Evolutionary conservation across 2,797 vertebrate genomes (phyloP).

Genomic region (Podarcis siculus): DNA sequence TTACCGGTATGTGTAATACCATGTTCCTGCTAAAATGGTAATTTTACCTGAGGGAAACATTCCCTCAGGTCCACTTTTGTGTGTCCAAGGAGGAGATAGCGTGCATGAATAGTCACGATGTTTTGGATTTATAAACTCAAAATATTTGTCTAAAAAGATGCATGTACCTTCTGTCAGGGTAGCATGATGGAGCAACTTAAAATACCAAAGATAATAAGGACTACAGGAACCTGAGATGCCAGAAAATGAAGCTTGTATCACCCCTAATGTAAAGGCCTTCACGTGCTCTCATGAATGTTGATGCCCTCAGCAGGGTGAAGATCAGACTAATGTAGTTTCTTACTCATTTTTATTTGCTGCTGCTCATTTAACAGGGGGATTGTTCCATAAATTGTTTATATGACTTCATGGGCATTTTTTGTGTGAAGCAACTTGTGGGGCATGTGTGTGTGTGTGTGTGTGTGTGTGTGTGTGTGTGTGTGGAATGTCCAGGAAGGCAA

Average conservation of each 20-base stretch:
- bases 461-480: too few species aligned
- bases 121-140: conserved; percentile 20
- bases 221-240: not conserved
- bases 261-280: not conserved
- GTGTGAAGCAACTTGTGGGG: not conserved
- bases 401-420: not conserved
- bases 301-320: not conserved
- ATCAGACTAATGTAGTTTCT: not conserved
- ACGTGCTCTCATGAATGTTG: not conserved
- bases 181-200: not conserved
- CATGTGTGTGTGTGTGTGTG: not conserved
- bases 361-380: not conserved
- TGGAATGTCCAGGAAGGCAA: not conserved
- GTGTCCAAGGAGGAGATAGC: conserved; percentile 6
- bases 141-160: not conserved
- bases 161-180: not conserved
- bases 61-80: conserved; percentile 17
- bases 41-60: conserved; percentile 55
- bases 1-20: conserved; percentile 38
- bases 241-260: not conserved
- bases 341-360: not conserved
- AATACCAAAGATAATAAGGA: conserved; percentile 17
- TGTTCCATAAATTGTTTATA: not conserved
- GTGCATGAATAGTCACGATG: conserved; percentile 24
- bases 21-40: conserved; percentile 40